Evolutionary conservation across 2,888 invertebrate species (phyloP).

Genomic region (Scrobipalpa atriplicella): DNA sequence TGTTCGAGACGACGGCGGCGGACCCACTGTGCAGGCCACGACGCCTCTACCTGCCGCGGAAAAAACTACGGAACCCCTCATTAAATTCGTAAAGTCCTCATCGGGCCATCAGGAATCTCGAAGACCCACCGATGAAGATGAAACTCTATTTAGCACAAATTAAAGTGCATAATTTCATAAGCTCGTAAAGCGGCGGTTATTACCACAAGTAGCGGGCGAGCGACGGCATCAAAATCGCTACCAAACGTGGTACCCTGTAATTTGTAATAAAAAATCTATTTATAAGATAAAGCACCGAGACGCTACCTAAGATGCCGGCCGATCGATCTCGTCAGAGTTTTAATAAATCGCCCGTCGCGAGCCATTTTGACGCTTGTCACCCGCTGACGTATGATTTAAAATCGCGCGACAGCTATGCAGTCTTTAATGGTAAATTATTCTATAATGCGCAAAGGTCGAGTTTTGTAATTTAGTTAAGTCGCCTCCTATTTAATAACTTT

Average conservation of each 20-base stretch:
- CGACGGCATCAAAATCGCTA: conserved; percentile 75
- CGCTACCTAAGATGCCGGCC: conserved; percentile 78
- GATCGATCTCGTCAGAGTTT: conserved; percentile 74
- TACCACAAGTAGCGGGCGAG: conserved; percentile 52
- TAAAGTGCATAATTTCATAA: conserved; percentile 63
- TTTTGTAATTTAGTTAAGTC: conserved; percentile 81
- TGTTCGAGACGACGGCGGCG: conserved; percentile 39
- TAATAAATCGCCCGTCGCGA: conserved; percentile 69
- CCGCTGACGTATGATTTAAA: conserved; percentile 64
- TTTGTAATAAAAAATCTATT: conserved; percentile 83
- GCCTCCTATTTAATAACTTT: conserved; percentile 81
- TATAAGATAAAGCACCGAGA: conserved; percentile 78
- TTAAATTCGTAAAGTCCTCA: conserved; percentile 57
- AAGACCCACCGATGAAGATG: conserved; percentile 52
- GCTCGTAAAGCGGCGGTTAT: conserved; percentile 53
- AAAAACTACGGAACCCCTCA: conserved; percentile 66
- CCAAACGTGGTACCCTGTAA: conserved; percentile 81
- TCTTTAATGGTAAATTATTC: conserved; percentile 73
- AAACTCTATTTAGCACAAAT: conserved; percentile 63
- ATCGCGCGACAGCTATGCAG: conserved; percentile 52
- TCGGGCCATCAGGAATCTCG: conserved; percentile 37
- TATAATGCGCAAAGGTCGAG: conserved; percentile 77
- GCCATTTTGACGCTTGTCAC: conserved; percentile 78
- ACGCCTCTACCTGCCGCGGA: conserved; percentile 58
- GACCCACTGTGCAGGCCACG: conserved; percentile 37